Evolutionary conservation across 2,888 invertebrate genomes (phyloP), one percentile per base, ranked within the genome.

Genomic region (Steinernema hermaphroditum): DNA sequence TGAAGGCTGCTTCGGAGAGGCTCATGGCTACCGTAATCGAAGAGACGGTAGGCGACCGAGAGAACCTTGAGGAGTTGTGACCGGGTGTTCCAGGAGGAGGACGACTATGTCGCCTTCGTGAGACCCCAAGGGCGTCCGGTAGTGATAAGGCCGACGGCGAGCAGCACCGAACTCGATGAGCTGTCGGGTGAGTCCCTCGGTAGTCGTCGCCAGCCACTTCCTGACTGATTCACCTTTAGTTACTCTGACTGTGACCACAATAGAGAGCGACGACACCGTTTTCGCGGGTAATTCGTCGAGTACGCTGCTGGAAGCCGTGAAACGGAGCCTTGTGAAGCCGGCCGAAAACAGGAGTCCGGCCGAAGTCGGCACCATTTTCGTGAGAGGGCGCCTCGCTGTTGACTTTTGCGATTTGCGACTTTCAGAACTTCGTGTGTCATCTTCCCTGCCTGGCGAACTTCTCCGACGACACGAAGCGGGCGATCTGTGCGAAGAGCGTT

Each of bases 401-500:
- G 62, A 62, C 62, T 32, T 62, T 62, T 62, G 29, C 29, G 32
- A 62, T 62, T 62, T 32, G 32, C 34, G 62, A 24, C 32, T 32
- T 77, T 2, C 49, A 81, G 81, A 97, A 97, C 88, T 96, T 97
- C 87, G 96, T 97, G 74, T 96, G 96, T 88, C 96, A 96, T 87
- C 91, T 98, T 82, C 88, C 89, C 41, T 89, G 89, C 2, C 81
- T 87, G 62, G 95, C 96, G 78, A 95, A 96, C 86, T 94, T 97
- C 92, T 97, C 97, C 24, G 89, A 96, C 85, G 92, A 94, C 43
- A 96, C 96, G 50, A 91, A 96, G 76, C 90, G 95, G 80, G 95
- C 95, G 71, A 90, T 98, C 72, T 97, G 97, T 89, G 92, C 93
- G 29, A 85, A 84, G 68, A 97, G 97, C 97, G 96, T 97, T 29